phyloP scores from a whole-genome alignment of 2,797 vertebrate genomes.

The Myioborus miniatus region DNA sequence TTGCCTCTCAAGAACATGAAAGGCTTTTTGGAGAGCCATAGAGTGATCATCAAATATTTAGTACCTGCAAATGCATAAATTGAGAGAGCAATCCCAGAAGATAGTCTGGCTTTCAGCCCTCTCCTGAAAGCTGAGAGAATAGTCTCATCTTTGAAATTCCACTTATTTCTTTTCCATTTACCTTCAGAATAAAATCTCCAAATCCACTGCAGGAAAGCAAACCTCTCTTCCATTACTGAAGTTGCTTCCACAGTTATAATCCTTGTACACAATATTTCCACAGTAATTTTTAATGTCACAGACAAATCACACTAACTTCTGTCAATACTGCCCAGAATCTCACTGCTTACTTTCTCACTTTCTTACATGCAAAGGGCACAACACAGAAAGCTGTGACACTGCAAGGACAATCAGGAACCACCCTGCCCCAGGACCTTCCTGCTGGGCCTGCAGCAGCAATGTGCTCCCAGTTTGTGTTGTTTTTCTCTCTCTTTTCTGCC shows the following conservation, averaged over 20 bases:
- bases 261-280: not conserved
- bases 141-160: not conserved
- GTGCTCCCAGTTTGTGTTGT: not conserved
- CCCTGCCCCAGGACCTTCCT: not conserved
- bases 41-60: not conserved
- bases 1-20: not conserved
- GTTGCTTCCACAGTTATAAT: not conserved
- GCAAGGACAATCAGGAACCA: not conserved
- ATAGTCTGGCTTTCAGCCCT: not conserved
- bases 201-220: constrained; percentile 3
- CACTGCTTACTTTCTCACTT: not conserved
- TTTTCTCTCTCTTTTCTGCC: not conserved
- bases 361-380: not conserved
- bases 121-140: not conserved
- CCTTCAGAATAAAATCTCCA: not conserved
- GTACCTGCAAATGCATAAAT: not conserved
- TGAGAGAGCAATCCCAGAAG: not conserved
- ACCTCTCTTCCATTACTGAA: not conserved
- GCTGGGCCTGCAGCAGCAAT: not conserved
- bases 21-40: not conserved
- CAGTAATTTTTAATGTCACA: constrained; percentile 11
- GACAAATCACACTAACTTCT: not conserved
- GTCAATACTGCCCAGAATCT: not conserved
- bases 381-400: not conserved
- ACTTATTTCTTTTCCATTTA: not conserved